Evolutionary conservation across 2,888 invertebrate genomes (phyloP), one percentile per base, ranked within the genome.

Genomic region (Leucophenga maculata): DNA sequence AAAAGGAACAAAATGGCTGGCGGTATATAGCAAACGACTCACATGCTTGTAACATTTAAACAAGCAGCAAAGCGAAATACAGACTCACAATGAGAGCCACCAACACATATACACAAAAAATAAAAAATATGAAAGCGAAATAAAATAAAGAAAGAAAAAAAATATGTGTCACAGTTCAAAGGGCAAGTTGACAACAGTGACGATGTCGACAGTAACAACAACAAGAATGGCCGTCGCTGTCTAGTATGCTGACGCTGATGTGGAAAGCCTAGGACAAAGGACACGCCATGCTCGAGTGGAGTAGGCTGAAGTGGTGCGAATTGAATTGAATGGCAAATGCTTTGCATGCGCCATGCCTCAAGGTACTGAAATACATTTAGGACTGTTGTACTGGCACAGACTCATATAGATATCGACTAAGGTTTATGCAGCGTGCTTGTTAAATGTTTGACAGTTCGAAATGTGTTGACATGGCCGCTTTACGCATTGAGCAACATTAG

Each of bases 401-500:
- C 39, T n/a, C 6, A 11, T 39, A 8, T 11, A 6, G 39, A 8
- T 39, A 6, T 39, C 39, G 39, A 39, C 39, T 39, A 60, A n/a
- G 18, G 13, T 59, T n/a, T 26, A 2, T 26, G 22, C 62, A 6
- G 9, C 32, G 52, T 52, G 26, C 54, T 65, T 32, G 65, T 65
- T 65, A 65, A 65, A 65, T 39, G 65, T 52, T 65, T 65, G 65
- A 65, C 65, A 65, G 65, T 18, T 16, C 18, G 14, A 65, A 65
- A 64, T 32, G 65, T 31, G 65, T 65, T 65, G 65, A 65, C 65
- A 50, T 65, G 64, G n/a, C 16, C 50, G 64, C 31, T 48, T 60
- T 60, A 18, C 50, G 50, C 50, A n/a, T 50, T 16, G 9, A 18
- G 50, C 6, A 50, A 50, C 50, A 39, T 39, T 39, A 9, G 11